Evolutionary conservation across 2,797 vertebrate genomes (phyloP), one percentile per base, ranked within the genome.

Genomic region (Scolopax rusticola): DNA sequence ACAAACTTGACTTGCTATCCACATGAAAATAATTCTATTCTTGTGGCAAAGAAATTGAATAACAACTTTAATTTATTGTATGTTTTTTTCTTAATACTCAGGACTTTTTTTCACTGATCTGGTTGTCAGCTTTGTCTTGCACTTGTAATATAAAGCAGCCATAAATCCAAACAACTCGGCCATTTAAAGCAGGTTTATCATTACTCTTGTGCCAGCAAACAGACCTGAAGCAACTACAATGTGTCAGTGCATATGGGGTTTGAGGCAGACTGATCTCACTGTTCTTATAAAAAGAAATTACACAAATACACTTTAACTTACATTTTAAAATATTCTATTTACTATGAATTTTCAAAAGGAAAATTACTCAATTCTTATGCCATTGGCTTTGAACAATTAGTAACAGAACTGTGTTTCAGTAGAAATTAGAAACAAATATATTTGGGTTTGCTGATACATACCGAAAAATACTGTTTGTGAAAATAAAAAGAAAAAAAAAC

Each of bases 161-260:
- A 87, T 85, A 96, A 97, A 96, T 95, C 54, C 82, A 75, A 90
- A 75, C 64, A 82, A 81, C 79, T 91, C 36, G 69, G 69, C 54
- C 81, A 89, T 74, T 94, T 93, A 76, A 89, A 59, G 17, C 33
- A 28, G 20, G 51, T 87, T 92, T 89, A 80, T 77, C 59, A 57
- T 85, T 90, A 60, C 38, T 73, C 60, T 69, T 57, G 73, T 68
- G 81, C 80, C 80, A 93, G 73, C 19, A 74, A 65, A 79, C 60
- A 85, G 47, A 9, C 40, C 45, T 84, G 85, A 73, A 88, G 36
- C 20, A 89, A 30, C 40, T 53, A 76, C 25, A 91, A 30, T 38
- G 68, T 74, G 45, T 57, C 90, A 63, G 47, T 81, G 57, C 92
- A 60, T 83, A 2, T 20, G 61, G 40, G 57, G 77, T 90, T 91